Base-by-base conservation (phyloP, 2,888 invertebrate species). In the Helleia helle region DNA sequence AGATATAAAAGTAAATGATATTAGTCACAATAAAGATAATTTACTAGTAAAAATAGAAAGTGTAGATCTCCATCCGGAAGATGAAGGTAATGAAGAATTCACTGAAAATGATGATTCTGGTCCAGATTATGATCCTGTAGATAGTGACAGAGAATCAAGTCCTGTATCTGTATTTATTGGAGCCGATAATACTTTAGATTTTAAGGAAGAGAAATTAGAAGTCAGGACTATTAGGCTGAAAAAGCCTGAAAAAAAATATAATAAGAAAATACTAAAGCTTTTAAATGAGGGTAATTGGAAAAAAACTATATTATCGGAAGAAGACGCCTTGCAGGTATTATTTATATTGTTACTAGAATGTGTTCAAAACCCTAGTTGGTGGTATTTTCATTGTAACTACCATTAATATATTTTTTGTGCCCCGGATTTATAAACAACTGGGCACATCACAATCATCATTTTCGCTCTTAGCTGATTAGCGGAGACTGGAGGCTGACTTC, bases 251-350 rank as follows among this genome's bases (percentile, higher is more conserved):
- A 24, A 13, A 30, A 39, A 39, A 1, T 14, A 46, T 30, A 44
- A 42, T 9, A 28, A 27, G 11, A 52, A 46, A 42, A 51, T 48
- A n/a, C 52, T 45, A 3, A 62, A 60, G 54, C 55, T 61, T 42
- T 52, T 71, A 2, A 65, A 75, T 47, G 56, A 58, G 5, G 55
- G 47, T 2, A 52, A 72, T 52, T 83, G 83, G 83, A 69, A 68
- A 41, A 66, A 60, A 9, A 53, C 54, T 27, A 55, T 51, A 9
- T 49, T 83, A 34, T 60, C 60, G 1, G 83, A 83, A 41, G 73
- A 76, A 2, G 74, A 79, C 29, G 83, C 81, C 0, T 22, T 73
- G 4, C 59, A 61, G 38, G 68, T 54, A 40, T n/a, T n/a, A n/a
- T n/a, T n/a, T n/a, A n/a, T n/a, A n/a, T n/a, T n/a, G n/a, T n/a